Evolutionary conservation across 2,113 vertebrate genomes (phyloP), one percentile per base, ranked within the genome.

Genomic region (Lanius ludovicianus): DNA sequence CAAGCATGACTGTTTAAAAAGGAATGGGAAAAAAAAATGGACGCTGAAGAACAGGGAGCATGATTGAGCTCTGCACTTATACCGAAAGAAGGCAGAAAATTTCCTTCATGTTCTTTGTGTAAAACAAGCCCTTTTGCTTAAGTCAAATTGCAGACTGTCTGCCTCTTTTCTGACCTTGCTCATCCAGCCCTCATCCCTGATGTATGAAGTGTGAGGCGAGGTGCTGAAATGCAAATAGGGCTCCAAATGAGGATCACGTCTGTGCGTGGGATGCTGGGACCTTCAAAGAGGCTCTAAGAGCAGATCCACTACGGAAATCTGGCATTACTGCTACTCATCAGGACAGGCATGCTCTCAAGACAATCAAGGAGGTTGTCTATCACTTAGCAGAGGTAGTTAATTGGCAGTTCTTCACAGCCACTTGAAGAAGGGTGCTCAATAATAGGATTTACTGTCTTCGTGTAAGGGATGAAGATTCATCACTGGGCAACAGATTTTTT

Each of bases 191-290:
- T 46, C 64, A 22, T 83, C 75, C 73, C 31, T 87, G 83, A 92
- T 18, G 41, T 15, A 84, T 30, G 52, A 71, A 56, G 76, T 49
- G 85, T 7, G 31, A 95, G 68, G 56, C 0, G 1, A 92, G 52
- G 71, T 39, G 73, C 68, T 89, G 88, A 93, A 86, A 95, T 75
- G 82, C 88, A 94, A 88, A 90, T 27, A 27, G 47, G 64, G 31
- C 79, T 86, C 28, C 30, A 63, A 69, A 85, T 5, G 47, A 55
- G 33, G 42, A 67, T 64, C 59, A 4, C 1, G 1, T 49, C 69
- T 50, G 21, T 25, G n/a, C 2, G 20, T 22, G 27, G 33, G 60
- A 24, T 47, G 59, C 63, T 74, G 68, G 33, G 30, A 56, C 56
- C 76, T 87, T 96, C 81, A 47, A 78, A 92, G 73, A 15, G 76